Evolutionary conservation across 2,797 vertebrate species (phyloP).

Genomic region (Aplochiton taeniatus): DNA sequence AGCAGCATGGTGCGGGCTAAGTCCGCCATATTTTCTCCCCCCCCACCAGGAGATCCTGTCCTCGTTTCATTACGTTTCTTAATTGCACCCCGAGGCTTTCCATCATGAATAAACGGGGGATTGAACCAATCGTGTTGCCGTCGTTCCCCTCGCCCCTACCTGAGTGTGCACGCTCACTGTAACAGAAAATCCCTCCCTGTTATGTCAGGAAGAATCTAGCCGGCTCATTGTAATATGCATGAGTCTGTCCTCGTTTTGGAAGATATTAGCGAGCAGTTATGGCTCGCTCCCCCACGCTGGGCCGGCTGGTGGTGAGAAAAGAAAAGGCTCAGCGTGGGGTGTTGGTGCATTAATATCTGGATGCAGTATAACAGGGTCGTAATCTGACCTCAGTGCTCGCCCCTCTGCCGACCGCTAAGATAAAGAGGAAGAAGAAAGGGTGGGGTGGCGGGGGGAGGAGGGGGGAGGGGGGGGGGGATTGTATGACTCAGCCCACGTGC

Average conservation of each 20-base stretch:
- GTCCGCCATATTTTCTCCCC: slow-evolving; percentile 16
- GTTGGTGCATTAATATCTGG: slow-evolving; percentile 48
- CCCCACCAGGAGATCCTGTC: slow-evolving; percentile 30
- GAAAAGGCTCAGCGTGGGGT: slow-evolving; percentile 16
- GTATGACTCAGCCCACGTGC: slow-evolving; percentile 49
- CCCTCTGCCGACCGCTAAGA: slow-evolving; percentile 41
- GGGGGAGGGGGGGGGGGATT: slow-evolving; percentile 16
- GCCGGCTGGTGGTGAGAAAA: slow-evolving; percentile 34
- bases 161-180: slow-evolving; percentile 3
- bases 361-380: slow-evolving; percentile 42
- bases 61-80: slow-evolving; percentile 58
- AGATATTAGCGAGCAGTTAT: slow-evolving; percentile 27
- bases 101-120: slow-evolving; percentile 45
- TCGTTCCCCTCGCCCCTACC: slow-evolving; percentile 29
- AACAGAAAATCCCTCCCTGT: slow-evolving; percentile 16
- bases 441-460: not conserved
- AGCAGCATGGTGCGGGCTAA: slow-evolving; percentile 46
- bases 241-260: slow-evolving; percentile 14
- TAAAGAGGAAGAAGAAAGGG: slow-evolving; percentile 6
- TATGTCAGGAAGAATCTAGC: slow-evolving; percentile 28
- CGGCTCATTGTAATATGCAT: slow-evolving; percentile 26
- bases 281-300: not conserved
- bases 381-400: slow-evolving; percentile 40
- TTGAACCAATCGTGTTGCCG: slow-evolving; percentile 16
- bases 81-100: slow-evolving; percentile 45